These are phyloP conservation scores for Dermochelys coriacea DNA, from an alignment of 2,797 vertebrate genomes.

Conservation along the genomic window DNA sequence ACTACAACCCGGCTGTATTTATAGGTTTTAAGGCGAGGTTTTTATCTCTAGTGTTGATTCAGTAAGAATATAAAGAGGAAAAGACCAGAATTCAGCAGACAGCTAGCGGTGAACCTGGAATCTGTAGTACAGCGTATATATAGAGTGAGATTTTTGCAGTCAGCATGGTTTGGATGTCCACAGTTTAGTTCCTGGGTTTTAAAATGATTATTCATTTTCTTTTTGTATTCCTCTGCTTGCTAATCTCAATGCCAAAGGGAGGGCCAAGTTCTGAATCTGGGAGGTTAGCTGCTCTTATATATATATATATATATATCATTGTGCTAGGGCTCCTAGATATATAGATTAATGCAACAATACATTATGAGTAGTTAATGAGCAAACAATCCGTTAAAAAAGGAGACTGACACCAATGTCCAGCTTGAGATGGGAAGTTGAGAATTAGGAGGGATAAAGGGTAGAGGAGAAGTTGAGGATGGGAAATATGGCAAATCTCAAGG, in stretches of 20 bases:
- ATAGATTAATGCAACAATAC: not conserved
- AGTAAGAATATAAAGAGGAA: not conserved
- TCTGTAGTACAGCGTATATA: fast-evolving
- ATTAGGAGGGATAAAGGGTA: not conserved
- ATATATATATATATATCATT: too few species aligned
- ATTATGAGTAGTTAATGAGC: not conserved
- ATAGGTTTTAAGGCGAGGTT: not conserved
- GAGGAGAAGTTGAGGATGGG: not conserved
- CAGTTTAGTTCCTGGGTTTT: not conserved
- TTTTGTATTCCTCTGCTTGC: not conserved
- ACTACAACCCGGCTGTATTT: not conserved
- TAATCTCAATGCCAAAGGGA: not conserved
- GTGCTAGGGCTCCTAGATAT: not conserved
- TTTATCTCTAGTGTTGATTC: not conserved
- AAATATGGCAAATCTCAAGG: not conserved
- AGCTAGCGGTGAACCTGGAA: not conserved
- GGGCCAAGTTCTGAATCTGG: not conserved
- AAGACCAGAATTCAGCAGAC: not conserved
- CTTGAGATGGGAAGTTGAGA: not conserved
- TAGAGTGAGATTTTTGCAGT: not conserved
- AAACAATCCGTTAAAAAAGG: not conserved
- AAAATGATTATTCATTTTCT: not conserved
- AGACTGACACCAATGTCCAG: not conserved
- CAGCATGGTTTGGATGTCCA: not conserved
- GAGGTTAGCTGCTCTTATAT: not conserved